Evolutionary conservation across 2,888 invertebrate species (phyloP).

Genomic region (Eristalis pertinax): DNA sequence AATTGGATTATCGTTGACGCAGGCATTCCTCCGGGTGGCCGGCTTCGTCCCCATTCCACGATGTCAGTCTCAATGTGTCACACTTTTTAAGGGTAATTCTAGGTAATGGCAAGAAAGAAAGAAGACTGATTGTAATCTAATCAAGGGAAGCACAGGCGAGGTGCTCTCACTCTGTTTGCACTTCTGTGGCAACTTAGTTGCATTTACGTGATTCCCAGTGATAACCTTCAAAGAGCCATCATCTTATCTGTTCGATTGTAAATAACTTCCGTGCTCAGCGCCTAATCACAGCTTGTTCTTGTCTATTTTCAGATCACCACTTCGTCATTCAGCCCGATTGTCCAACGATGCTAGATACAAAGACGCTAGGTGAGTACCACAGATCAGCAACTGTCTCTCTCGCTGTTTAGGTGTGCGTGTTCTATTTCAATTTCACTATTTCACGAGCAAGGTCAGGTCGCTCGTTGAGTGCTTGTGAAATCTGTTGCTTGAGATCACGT

Average conservation of each 20-base stretch:
- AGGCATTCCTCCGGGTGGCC: not conserved
- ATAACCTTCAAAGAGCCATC: not conserved
- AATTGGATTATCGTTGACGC: conserved; percentile 45
- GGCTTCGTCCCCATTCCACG: not conserved
- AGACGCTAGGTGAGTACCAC: conserved; percentile 54
- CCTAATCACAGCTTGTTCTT: conserved; percentile 3
- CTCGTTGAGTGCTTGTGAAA: not conserved
- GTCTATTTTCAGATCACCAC: conserved; percentile 53
- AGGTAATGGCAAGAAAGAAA: not conserved
- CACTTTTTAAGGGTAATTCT: conserved; percentile 6
- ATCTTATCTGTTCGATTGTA: not conserved
- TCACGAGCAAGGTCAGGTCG: conserved; percentile 21
- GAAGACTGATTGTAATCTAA: not conserved
- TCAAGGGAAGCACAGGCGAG: not conserved
- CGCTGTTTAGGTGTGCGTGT: not conserved
- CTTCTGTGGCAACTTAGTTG: too few species aligned
- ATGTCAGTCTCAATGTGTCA: conserved; percentile 15
- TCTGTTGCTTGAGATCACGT: conserved; percentile 25
- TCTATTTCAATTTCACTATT: conserved; percentile 22
- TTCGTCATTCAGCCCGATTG: conserved; percentile 53
- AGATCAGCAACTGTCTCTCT: not conserved
- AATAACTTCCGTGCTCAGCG: conserved; percentile 1
- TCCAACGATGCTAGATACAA: conserved; percentile 56
- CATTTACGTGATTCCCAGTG: not conserved
- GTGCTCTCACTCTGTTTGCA: not conserved